A percentile compares a stretch with the other conserved stretches of the same genome.
Conservation (phyloP, 1,140 invertebrate genomes). For the Tetramorium alpestre region DNA sequence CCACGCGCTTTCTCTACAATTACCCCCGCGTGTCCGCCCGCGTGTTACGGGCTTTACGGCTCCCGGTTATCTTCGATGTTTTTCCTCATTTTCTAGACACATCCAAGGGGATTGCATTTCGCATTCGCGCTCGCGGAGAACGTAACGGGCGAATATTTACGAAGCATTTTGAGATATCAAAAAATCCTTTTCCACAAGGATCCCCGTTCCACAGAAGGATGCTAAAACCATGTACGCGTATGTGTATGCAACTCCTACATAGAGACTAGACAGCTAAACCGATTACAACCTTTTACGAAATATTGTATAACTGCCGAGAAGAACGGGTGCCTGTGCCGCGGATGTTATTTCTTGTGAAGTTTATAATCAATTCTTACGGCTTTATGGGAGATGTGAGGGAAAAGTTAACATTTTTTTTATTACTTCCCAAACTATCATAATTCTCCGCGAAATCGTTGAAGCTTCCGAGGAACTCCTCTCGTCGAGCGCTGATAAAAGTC, state of each 20-base stretch:
- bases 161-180: constrained; percentile 18
- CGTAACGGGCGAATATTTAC: constrained; percentile 11
- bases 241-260: not conserved
- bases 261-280: not conserved
- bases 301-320: not conserved
- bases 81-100: not conserved
- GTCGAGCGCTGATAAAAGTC: not conserved
- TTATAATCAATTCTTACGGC: not conserved
- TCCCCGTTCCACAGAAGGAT: not conserved
- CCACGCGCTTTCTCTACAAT: not conserved
- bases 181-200: not conserved
- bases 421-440: not conserved
- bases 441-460: not conserved
- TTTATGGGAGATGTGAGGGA: not conserved
- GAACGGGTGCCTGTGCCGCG: not conserved
- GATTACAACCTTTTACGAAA: constrained; percentile 21
- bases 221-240: not conserved
- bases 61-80: not conserved
- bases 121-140: not conserved
- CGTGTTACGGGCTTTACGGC: not conserved
- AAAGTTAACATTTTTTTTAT: not conserved
- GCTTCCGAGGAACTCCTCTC: not conserved
- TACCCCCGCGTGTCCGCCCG: too few species aligned
- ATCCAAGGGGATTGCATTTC: not conserved
- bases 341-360: not conserved